Evolutionary conservation across 2,797 vertebrate species (phyloP).

Genomic region (Crenichthys baileyi): DNA sequence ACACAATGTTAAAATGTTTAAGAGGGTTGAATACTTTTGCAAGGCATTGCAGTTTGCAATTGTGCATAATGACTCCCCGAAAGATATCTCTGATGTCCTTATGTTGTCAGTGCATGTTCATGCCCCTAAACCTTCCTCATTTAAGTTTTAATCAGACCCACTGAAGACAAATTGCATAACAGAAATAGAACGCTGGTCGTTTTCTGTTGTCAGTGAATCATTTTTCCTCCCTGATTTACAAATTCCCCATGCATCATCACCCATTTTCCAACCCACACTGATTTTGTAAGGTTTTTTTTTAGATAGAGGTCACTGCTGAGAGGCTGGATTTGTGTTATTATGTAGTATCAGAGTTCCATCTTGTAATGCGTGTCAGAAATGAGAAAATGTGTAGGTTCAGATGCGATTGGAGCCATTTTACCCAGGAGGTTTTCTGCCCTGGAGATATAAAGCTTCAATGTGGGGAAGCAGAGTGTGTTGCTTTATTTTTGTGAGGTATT

Average conservation of each 20-base stretch:
- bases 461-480: conserved; percentile 23
- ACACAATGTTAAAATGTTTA: neutral
- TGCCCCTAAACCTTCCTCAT: neutral
- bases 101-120: neutral
- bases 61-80: neutral
- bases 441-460: conserved; percentile 11
- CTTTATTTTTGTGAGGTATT: conserved; percentile 22
- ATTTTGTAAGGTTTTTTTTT: neutral
- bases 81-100: conserved; percentile 17
- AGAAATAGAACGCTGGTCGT: neutral
- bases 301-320: neutral
- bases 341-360: conserved; percentile 19
- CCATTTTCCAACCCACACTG: conserved; percentile 6
- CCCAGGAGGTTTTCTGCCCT: conserved; percentile 29
- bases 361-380: conserved; percentile 11
- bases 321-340: neutral
- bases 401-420: conserved; percentile 34
- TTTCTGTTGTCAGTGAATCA: neutral
- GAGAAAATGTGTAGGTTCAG: conserved; percentile 42
- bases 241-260: neutral
- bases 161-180: neutral
- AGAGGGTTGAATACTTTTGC: neutral
- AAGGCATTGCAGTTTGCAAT: neutral
- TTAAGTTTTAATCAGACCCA: conserved; percentile 26
- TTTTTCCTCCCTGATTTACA: neutral